Evolutionary conservation across 2,797 vertebrate genomes (phyloP).

Genomic region (Cephalopachus bancanus): DNA sequence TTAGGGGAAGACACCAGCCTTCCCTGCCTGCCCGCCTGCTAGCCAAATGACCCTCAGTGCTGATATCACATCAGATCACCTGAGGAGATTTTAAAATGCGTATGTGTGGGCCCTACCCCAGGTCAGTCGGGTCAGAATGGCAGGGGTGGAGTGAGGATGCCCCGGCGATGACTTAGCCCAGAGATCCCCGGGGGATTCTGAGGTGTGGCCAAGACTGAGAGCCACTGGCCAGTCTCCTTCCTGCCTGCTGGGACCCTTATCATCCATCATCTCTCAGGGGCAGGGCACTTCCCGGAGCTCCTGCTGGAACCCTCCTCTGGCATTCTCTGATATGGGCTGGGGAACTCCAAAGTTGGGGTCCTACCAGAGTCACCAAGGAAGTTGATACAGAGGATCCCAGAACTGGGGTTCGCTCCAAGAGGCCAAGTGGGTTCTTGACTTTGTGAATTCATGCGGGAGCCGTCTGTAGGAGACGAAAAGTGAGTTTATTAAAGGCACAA

Average conservation of each 20-base stretch:
- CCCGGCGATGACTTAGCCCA: neutral
- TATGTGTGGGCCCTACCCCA: neutral
- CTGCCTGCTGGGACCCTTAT: neutral
- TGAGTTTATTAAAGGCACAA: too few relatives aligned
- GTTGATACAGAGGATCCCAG: too few relatives aligned
- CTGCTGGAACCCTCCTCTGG: rapidly evolving
- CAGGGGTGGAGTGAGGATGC: neutral
- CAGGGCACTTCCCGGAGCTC: neutral
- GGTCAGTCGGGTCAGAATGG: neutral
- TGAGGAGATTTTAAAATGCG: neutral
- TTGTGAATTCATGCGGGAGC: too few relatives aligned
- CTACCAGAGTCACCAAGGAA: too few relatives aligned
- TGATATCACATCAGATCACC: neutral
- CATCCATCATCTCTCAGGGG: neutral
- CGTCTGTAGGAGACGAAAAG: too few relatives aligned
- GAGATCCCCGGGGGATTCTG: neutral
- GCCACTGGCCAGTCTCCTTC: too few relatives aligned
- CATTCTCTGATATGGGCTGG: neutral
- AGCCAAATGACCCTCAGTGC: neutral
- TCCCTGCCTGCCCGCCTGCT: neutral
- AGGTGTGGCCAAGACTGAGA: neutral
- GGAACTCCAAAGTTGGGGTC: too few relatives aligned
- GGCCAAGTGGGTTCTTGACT: too few relatives aligned
- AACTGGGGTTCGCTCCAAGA: too few relatives aligned
- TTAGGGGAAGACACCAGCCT: neutral